Percentiles rank a stretch among this genome's conserved stretches.
phyloP scores from a whole-genome alignment of 2,797 vertebrate genomes.

The Argya squamiceps region DNA sequence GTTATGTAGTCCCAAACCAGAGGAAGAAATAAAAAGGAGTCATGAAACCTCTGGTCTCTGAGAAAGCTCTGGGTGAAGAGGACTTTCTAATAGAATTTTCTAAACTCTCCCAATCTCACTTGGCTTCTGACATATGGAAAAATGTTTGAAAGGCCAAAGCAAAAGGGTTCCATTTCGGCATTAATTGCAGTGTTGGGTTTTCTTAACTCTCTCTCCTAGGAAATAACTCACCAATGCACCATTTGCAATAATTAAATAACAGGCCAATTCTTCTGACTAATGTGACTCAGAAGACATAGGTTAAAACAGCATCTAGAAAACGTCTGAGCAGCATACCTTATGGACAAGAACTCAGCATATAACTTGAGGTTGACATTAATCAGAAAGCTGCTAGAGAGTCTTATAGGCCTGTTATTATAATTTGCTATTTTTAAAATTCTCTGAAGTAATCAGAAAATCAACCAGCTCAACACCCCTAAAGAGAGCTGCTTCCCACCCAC shows the following conservation, averaged over 20 bases:
- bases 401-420: conserved; percentile 62
- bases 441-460: conserved; percentile 70
- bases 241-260: conserved; percentile 61
- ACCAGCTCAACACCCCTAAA: conserved; percentile 58
- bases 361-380: conserved; percentile 40
- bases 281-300: conserved; percentile 29
- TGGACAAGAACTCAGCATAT: background rate
- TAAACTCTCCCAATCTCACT: conserved; percentile 28
- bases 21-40: conserved; percentile 48
- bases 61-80: conserved; percentile 57
- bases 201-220: conserved; percentile 34
- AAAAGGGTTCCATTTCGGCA: conserved; percentile 39
- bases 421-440: conserved; percentile 68
- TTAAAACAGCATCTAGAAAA: conserved; percentile 50
- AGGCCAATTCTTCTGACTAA: conserved; percentile 49
- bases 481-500: conserved; percentile 53
- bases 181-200: conserved; percentile 20
- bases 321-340: conserved; percentile 13
- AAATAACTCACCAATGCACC: conserved; percentile 38
- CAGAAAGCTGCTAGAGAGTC: conserved; percentile 34
- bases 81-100: conserved; percentile 63
- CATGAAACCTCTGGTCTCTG: conserved; percentile 45
- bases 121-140: conserved; percentile 28
- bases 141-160: background rate
- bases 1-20: conserved; percentile 25